These are phyloP conservation scores for Phrynocephalus vlangalii DNA, from an alignment of 2,797 vertebrate species.

Conservation along the genomic window DNA sequence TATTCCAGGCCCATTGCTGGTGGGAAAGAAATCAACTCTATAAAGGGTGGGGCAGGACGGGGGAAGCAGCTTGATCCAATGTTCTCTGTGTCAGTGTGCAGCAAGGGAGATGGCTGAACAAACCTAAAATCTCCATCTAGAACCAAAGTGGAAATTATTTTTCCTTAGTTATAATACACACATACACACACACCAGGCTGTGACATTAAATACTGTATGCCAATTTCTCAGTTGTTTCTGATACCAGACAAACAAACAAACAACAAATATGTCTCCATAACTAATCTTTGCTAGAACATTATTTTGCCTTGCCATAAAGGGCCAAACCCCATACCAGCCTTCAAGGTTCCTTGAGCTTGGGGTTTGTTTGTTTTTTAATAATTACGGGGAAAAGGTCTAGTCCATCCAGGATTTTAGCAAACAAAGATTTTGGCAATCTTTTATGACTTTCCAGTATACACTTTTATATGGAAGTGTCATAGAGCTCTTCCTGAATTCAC, in stretches of 20 bases:
- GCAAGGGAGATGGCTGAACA: not conserved
- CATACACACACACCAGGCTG: not conserved
- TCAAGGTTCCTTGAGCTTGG: not conserved
- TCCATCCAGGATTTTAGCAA: not conserved
- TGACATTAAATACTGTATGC: not conserved
- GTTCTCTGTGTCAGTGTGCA: not conserved
- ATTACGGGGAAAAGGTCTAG: not conserved
- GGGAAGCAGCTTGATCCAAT: not conserved
- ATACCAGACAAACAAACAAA: not conserved
- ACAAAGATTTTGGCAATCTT: not conserved
- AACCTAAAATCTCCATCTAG: not conserved
- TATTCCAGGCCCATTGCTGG: not conserved
- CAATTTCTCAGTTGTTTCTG: not conserved
- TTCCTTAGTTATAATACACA: not conserved
- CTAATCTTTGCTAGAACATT: not conserved
- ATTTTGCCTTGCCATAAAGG: not conserved
- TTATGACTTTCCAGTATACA: not conserved
- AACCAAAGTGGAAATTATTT: not conserved
- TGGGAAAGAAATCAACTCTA: not conserved
- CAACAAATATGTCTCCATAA: not conserved
- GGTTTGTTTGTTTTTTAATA: not conserved
- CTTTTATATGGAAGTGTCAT: not conserved
- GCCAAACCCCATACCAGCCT: not conserved
- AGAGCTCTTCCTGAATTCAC: too few species aligned
- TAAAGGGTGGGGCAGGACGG: not conserved